Evolutionary conservation across 2,888 invertebrate genomes (phyloP), one percentile per base, ranked within the genome.

Genomic region (Lordiphosa andalusiaca): DNA sequence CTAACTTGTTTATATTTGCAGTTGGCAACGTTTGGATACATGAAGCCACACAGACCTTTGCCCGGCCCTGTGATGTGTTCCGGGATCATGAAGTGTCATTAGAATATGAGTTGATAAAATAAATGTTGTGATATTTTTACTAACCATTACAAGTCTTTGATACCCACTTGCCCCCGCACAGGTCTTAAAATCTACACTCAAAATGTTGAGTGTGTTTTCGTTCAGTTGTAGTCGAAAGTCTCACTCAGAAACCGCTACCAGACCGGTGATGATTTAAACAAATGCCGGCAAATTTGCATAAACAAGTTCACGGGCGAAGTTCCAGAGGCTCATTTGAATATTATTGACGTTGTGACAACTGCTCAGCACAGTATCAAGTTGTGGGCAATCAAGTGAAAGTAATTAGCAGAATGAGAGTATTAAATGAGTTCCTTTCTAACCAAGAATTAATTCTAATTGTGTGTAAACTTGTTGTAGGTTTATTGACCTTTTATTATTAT

Each of bases 11-110:
- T 41, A 52, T 47, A 23, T 33, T 74, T 73, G 6, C 63, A 94
- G 95, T 95, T 62, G 93, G 93, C 12, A 96, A 97, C 90, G 95
- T 96, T 90, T 97, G 96, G 96, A 93, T 96, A 49, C 96, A 96
- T 87, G 96, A 95, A 86, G 88, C 92, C 68, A 95, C 95, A 19
- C 96, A 97, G 89, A 95, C 96, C 87, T 95, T 95, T 85, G 87
- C 88, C 42, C 89, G 92, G 81, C 92, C 92, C 2, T 93, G 93
- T 77, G 77, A 69, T 35, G 55, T 85, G 44, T 46, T 72, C 38
- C 81, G 80, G 52, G 88, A 88, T 62, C 68, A 86, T 68, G 86
- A 85, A 54, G 53, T 74, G 41, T 88, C 88, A 6, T 41, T 82
- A 9, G 57, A 69, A 41, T 88, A 85, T 69, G 64, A 67, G 39